Evolutionary conservation across 2,113 vertebrate genomes (phyloP).

Genomic region (Callospermophilus lateralis): DNA sequence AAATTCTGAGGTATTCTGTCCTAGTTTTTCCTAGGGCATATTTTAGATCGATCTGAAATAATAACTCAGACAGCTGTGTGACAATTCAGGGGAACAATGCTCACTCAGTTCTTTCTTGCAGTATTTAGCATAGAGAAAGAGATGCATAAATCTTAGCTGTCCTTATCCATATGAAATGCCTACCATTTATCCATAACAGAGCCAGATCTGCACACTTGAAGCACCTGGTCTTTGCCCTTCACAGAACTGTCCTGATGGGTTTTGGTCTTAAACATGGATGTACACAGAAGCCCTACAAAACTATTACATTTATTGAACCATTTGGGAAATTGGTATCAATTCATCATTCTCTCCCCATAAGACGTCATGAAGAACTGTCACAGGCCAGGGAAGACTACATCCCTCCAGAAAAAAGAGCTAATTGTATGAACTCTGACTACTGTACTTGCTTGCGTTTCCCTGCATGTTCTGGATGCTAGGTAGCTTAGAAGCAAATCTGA

Average conservation of each 20-base stretch:
- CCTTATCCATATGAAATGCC: background rate
- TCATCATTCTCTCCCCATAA: background rate
- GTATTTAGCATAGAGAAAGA: background rate
- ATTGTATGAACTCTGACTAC: background rate
- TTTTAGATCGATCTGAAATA: background rate
- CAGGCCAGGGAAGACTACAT: accelerated
- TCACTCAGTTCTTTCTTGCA: background rate
- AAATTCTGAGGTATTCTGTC: background rate
- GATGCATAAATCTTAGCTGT: background rate
- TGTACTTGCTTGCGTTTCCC: background rate
- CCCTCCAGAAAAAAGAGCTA: background rate
- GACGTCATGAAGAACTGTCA: background rate
- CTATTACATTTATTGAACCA: background rate
- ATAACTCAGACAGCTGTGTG: background rate
- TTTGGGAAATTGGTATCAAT: accelerated
- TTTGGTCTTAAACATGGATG: background rate
- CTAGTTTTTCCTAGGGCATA: background rate
- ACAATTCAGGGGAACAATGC: background rate
- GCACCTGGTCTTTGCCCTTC: background rate
- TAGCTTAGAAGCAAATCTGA: background rate
- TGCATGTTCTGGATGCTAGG: background rate
- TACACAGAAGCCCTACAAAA: background rate
- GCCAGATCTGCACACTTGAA: background rate
- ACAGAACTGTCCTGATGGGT: background rate
- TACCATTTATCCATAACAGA: background rate